Conservation (phyloP, 2,797 vertebrate genomes). For the Phalloptychus januarius region DNA sequence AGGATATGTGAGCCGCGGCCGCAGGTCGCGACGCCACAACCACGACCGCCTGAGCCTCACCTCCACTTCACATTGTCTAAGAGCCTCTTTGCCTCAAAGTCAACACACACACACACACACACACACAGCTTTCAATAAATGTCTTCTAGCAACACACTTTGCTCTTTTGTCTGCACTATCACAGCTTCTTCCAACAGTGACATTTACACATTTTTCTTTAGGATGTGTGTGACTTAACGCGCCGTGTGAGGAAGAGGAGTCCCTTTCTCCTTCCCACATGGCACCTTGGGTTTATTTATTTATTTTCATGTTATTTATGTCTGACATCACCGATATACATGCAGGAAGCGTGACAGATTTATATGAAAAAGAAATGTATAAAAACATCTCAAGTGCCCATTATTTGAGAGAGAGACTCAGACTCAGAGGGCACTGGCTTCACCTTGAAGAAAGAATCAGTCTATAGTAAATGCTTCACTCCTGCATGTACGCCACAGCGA, state of each 20-base stretch:
- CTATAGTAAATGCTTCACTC: constrained; percentile 52
- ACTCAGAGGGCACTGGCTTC: constrained; percentile 44
- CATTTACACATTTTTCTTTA: constrained; percentile 63
- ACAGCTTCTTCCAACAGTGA: constrained; percentile 60
- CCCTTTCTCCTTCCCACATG: neutral
- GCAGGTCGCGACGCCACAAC: constrained; percentile 80
- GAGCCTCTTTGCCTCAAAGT: constrained; percentile 53
- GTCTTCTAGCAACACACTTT: constrained; percentile 68
- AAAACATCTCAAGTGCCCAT: constrained; percentile 49
- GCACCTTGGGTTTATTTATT: neutral
- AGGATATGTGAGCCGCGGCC: constrained; percentile 86
- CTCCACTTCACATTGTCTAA: constrained; percentile 80
- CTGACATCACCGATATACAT: constrained; percentile 4
- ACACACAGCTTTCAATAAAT: constrained; percentile 62
- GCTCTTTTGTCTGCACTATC: constrained; percentile 75
- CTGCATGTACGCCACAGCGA: constrained; percentile 22
- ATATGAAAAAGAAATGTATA: constrained; percentile 3
- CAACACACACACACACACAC: constrained; percentile 18
- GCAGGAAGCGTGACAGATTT: constrained; percentile 21
- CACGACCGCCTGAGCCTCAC: constrained; percentile 82
- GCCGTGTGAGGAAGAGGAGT: constrained; percentile 10
- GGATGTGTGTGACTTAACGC: constrained; percentile 43
- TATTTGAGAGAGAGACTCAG: constrained; percentile 53
- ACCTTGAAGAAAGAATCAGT: constrained; percentile 54
- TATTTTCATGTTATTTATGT: constrained; percentile 21